Conservation (phyloP, 2,113 vertebrate species). For the Loxodonta africana region DNA sequence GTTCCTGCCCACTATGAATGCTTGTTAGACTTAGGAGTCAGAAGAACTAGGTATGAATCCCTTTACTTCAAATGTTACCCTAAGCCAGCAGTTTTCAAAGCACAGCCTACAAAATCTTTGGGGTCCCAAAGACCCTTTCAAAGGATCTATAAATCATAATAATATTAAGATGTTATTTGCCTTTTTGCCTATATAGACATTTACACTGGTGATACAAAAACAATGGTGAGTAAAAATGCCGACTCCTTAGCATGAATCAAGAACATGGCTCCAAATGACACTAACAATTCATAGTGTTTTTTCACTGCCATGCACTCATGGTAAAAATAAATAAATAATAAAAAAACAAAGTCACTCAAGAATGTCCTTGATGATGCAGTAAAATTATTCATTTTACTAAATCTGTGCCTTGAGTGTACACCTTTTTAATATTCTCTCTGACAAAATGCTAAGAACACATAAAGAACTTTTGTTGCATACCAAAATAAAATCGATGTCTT, state of each 20-base stretch:
- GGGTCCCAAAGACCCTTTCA: background rate
- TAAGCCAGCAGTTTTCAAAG: background rate
- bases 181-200: background rate
- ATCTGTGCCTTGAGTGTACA: background rate
- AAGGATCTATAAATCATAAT: background rate
- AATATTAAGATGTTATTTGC: background rate
- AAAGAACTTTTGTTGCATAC: background rate
- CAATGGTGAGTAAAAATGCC: background rate
- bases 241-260: background rate
- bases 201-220: background rate
- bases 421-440: background rate
- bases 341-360: background rate
- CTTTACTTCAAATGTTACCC: background rate
- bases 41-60: background rate
- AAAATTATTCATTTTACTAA: background rate
- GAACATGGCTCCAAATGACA: background rate
- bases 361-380: background rate
- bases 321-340: too few species aligned
- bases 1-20: background rate
- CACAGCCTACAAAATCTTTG: background rate
- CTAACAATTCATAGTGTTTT: background rate
- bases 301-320: too few species aligned
- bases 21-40: background rate
- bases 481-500: background rate
- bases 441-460: background rate